Evolutionary conservation across 2,113 vertebrate genomes (phyloP).

Genomic region (Scophthalmus maximus): DNA sequence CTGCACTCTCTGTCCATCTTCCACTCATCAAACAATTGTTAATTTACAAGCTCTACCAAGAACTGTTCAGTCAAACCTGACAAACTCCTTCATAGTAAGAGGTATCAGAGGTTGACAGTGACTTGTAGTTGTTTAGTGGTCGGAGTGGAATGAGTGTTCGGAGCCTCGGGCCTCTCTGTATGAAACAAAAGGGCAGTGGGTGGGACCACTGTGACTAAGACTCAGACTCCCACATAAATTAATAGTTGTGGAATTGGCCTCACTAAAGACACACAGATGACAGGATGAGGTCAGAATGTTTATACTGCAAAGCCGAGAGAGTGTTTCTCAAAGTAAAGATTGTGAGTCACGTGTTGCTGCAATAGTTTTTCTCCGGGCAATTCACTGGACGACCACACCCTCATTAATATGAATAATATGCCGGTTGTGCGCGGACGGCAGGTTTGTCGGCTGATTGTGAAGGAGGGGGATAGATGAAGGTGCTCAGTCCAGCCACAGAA

Average conservation of each 20-base stretch:
- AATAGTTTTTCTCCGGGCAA: background rate
- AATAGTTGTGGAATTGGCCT: background rate
- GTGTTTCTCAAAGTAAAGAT: background rate
- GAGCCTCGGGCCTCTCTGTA: background rate
- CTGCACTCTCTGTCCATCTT: background rate
- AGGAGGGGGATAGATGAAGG: background rate
- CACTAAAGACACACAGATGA: background rate
- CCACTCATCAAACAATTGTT: too few species aligned
- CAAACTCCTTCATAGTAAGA: conserved; percentile 18
- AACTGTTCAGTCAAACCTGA: conserved; percentile 32
- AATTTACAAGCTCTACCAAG: too few species aligned
- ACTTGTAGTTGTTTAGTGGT: conserved; percentile 24
- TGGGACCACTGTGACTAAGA: too few species aligned
- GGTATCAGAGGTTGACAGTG: background rate
- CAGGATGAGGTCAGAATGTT: background rate
- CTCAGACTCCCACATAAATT: background rate
- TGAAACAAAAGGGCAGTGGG: too few species aligned
- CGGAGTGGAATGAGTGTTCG: conserved; percentile 14
- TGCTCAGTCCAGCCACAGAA: too few species aligned
- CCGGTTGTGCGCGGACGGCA: background rate
- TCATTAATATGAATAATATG: background rate
- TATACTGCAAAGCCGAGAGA: conserved; percentile 9
- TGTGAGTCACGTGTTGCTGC: background rate
- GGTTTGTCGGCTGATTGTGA: background rate
- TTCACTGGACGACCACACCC: background rate